Evolutionary conservation across 2,113 vertebrate genomes (phyloP).

Genomic region (Entomyzon cyanotis): DNA sequence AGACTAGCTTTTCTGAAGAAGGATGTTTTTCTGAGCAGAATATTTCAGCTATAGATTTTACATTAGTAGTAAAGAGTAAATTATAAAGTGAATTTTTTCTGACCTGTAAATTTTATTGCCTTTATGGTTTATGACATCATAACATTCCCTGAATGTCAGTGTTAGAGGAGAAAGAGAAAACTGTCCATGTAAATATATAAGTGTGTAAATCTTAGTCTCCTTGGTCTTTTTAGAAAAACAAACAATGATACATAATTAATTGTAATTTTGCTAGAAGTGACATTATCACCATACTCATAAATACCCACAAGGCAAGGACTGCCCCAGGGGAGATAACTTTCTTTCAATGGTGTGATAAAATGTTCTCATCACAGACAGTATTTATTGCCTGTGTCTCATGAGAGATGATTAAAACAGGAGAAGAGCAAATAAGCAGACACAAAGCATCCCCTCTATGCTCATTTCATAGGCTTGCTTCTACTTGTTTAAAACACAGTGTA

Average conservation of each 20-base stretch:
- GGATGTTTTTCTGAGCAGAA: neutral
- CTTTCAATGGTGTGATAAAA: conserved; percentile 13
- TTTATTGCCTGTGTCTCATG: conserved; percentile 10
- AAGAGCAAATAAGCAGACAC: neutral
- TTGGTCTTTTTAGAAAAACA: conserved; percentile 14
- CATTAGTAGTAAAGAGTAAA: neutral
- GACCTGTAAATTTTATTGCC: neutral
- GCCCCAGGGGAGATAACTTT: neutral
- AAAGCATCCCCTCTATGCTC: neutral
- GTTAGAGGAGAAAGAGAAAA: neutral
- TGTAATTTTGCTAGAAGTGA: conserved; percentile 14
- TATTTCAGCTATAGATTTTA: neutral
- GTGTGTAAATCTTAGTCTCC: neutral
- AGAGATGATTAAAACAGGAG: conserved; percentile 12
- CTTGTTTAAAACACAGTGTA: neutral
- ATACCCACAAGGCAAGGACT: neutral
- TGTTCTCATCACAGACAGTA: neutral
- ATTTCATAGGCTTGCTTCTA: neutral
- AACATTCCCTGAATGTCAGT: neutral
- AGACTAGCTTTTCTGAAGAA: neutral
- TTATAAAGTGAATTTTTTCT: neutral
- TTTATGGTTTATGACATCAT: neutral
- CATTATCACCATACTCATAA: neutral
- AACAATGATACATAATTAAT: conserved; percentile 10
- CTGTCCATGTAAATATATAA: neutral